Base-by-base conservation (phyloP, 2,113 vertebrate genomes). In the Butorides virescens region DNA sequence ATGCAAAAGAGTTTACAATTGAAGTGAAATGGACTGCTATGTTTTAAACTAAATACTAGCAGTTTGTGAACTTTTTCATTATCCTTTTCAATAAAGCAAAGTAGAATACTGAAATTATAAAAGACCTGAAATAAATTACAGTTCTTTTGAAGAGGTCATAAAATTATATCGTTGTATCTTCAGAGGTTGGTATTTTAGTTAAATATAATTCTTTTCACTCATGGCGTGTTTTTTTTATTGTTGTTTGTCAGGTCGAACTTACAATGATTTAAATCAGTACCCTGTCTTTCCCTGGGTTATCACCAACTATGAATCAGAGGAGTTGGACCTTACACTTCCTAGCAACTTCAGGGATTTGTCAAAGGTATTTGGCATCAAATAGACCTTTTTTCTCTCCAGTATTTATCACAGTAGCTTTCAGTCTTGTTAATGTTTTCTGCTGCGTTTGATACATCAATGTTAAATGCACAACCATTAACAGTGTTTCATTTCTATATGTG, bases 341-440 rank as follows among this genome's bases (percentile, higher is more conserved):
- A 99, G 99, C 98, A 99, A 99, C 98, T 99, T 99, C 98, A 99
- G 99, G 98, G 99, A 99, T 98, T 98, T 99, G 81, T 99, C 99
- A 84, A 99, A 99, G 99, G 99, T 99, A 98, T 94, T 67, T 94
- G 37, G 75, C 46, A 75, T 65, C 39, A 90, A 30, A 70, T 67
- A 42, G 3, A 36, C 37, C 13, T 63, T 81, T 91, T 52, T 85
- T 42, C 49, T 58, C 37, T 58, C 55, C 22, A 55, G 4, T 86
- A 50, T 84, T 90, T 97, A 50, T 89, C 15, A 47, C 7, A 37
- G 47, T 47, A 59, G 7, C 53, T 86, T 92, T 67, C 42, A 76
- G 66, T 62, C 76, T 59, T 56, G 7, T 73, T 67, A 46, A 44
- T 50, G 30, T 63, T 86, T 87, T 80, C 42, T 75, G 17, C 15